phyloP scores from a whole-genome alignment of 2,888 invertebrate genomes.

The Quadroppia sp. region DNA sequence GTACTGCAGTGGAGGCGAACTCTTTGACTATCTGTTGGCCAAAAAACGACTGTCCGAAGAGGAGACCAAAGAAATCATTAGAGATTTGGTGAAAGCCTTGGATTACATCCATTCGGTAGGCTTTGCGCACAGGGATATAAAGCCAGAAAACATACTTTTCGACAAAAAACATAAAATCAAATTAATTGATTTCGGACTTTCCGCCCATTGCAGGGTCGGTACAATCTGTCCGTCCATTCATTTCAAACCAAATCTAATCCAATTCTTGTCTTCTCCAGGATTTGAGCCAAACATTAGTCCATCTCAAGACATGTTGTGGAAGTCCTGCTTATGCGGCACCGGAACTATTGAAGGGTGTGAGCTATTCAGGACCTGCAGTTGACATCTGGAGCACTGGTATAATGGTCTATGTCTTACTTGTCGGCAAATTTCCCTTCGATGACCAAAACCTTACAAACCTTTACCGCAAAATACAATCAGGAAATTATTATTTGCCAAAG shows the following conservation, averaged over 20 bases:
- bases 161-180: constrained; percentile 70
- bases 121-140: constrained; percentile 73
- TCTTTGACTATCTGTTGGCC: constrained; percentile 77
- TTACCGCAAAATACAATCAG: constrained; percentile 69
- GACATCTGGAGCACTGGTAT: constrained; percentile 83
- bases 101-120: constrained; percentile 70
- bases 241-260: neutral
- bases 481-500: constrained; percentile 60
- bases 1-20: constrained; percentile 74
- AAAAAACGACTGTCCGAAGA: constrained; percentile 67
- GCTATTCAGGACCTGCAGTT: constrained; percentile 52
- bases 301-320: constrained; percentile 66
- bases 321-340: constrained; percentile 73
- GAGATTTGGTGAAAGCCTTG: constrained; percentile 72
- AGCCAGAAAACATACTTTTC: constrained; percentile 75
- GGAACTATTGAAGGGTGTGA: constrained; percentile 55
- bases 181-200: constrained; percentile 76
- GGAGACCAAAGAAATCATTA: constrained; percentile 68
- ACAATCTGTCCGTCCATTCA: constrained; percentile 14
- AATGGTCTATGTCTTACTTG: constrained; percentile 68
- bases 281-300: constrained; percentile 60
- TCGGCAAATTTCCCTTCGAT: constrained; percentile 75
- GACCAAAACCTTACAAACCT: constrained; percentile 66
- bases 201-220: constrained; percentile 62
- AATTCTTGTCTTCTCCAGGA: constrained; percentile 22